Evolutionary conservation across 2,888 invertebrate genomes (phyloP), one percentile per base, ranked within the genome.

Genomic region (Apodemia duryi): DNA sequence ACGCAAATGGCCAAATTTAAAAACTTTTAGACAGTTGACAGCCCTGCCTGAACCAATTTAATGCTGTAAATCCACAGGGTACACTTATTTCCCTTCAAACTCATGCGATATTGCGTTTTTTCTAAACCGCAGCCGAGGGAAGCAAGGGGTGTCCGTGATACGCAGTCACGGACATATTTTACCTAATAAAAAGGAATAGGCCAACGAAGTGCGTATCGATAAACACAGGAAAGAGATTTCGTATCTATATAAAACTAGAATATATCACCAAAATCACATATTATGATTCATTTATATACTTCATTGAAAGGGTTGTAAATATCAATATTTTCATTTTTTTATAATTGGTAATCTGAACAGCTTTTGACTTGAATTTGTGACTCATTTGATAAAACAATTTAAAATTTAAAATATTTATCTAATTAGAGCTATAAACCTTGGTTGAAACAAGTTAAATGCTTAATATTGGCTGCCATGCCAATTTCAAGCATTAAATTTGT

Each of bases 21-120:
- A 81, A 79, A 80, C 74, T 81, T 80, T 75, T 75, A 73, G 73
- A 70, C 63, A 74, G 74, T 75, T 81, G 85, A 77, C 87, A 89
- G 75, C 88, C 88, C 88, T 89, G 79, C 71, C 76, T 76, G 79
- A 81, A 83, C 83, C 88, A 88, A 88, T 91, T 87, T 89, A 85
- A 88, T 84, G 82, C 83, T 85, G 86, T 84, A 89, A 90, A 88
- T 90, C 91, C 89, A 85, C 82, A 77, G 90, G 88, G 89, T 80
- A 88, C 83, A 88, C 88, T 89, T 86, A 85, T 85, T 79, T 86
- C 88, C 88, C 86, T 85, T 79, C 78, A 79, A 85, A 84, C 83
- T 85, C 86, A 88, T 89, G 87, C 87, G 80, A 89, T 91, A 91
- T 91, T 91, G 88, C 90, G 86, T 89, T 90, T 90, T 86, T 85